These are phyloP conservation scores for Phlogophora meticulosa DNA, from an alignment of 2,888 invertebrate species.

Conservation along the genomic window DNA sequence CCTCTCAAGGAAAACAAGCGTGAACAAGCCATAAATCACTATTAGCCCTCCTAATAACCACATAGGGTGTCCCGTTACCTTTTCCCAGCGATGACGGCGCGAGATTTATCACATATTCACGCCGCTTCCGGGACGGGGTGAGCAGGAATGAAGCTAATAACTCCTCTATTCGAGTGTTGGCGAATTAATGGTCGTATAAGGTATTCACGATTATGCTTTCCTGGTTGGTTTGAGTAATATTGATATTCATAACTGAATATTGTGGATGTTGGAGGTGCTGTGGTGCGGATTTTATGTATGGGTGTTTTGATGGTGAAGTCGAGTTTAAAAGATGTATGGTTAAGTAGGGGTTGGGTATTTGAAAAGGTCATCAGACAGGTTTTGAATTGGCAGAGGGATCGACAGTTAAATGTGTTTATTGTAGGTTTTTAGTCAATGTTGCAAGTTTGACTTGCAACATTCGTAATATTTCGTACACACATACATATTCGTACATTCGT, in stretches of 20 bases:
- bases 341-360: too few relatives aligned
- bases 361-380: too few relatives aligned
- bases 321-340: neutral
- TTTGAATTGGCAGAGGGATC: too few relatives aligned
- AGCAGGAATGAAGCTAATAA: slow-evolving; percentile 57
- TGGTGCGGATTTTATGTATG: neutral
- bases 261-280: slow-evolving; percentile 16
- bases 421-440: too few relatives aligned
- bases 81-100: slow-evolving; percentile 56
- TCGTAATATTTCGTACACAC: too few relatives aligned
- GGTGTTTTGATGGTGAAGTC: neutral
- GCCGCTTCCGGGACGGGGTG: slow-evolving; percentile 56
- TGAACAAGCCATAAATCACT: slow-evolving; percentile 49
- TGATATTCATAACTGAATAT: slow-evolving; percentile 42
- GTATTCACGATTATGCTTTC: slow-evolving; percentile 36
- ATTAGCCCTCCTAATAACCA: slow-evolving; percentile 57
- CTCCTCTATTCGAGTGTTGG: slow-evolving; percentile 51
- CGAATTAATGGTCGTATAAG: slow-evolving; percentile 52
- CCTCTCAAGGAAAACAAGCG: slow-evolving; percentile 19
- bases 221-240: slow-evolving; percentile 15
- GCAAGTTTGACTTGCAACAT: too few relatives aligned
- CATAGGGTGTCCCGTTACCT: slow-evolving; percentile 53
- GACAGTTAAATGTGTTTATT: too few relatives aligned
- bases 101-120: slow-evolving; percentile 66
- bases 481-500: too few relatives aligned